Evolutionary conservation across 53 echinoderm and acorn worm species (phyloP).

Genomic region (Paelopatides confundens): DNA sequence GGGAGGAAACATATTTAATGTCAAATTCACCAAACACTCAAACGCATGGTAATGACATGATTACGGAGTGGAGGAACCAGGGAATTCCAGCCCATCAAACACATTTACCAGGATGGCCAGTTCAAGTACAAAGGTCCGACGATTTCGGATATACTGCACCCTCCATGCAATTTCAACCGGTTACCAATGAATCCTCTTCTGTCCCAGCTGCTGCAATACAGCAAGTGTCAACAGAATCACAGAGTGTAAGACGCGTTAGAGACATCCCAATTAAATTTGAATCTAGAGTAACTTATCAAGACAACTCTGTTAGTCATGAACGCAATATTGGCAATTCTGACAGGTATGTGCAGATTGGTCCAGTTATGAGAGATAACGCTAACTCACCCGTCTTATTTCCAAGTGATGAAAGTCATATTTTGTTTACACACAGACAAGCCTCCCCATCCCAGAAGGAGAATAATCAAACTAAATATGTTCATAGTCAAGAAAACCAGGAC

Average conservation of each 20-base stretch:
- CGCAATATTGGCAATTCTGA: slow-evolving; percentile 5
- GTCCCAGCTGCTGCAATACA: neutral
- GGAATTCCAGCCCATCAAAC: neutral
- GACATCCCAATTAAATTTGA: slow-evolving; percentile 32
- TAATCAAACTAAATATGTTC: neutral
- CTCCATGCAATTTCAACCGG: slow-evolving; percentile 3
- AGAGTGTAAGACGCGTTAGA: neutral
- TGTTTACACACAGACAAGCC: neutral
- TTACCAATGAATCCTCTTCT: neutral
- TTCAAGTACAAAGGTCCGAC: neutral
- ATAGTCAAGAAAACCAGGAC: too few relatives aligned
- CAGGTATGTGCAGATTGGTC: slow-evolving; percentile 32
- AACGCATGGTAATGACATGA: neutral
- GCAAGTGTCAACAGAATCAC: slow-evolving; percentile 23
- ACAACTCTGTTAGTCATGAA: slow-evolving; percentile 17
- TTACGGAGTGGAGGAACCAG: neutral
- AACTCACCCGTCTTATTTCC: slow-evolving; percentile 39
- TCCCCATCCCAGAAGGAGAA: neutral
- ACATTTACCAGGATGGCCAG: neutral
- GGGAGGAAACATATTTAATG: neutral
- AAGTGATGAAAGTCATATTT: neutral
- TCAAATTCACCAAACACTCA: neutral
- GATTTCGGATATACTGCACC: neutral
- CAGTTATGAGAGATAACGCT: slow-evolving; percentile 23
- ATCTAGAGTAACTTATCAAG: neutral